Base-by-base conservation (phyloP, 2,797 vertebrate genomes). In the Danionella dracula region DNA sequence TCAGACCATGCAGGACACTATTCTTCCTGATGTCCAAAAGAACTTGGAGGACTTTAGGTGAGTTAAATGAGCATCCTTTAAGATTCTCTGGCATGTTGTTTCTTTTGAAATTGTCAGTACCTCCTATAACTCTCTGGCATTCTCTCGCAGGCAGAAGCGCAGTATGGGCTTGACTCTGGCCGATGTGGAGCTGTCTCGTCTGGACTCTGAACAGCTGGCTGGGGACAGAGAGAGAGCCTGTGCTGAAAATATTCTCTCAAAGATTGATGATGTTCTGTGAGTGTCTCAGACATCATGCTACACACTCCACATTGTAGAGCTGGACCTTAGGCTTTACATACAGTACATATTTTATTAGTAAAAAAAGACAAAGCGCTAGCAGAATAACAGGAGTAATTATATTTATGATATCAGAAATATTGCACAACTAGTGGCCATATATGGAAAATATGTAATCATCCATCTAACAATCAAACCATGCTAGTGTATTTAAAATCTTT, bases 21-120 rank as follows among this genome's bases (percentile, higher is more conserved):
- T 96, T 64, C 86, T 92, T 15, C 86, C 89, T n/a, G 95, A 99
- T 68, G 91, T 98, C 19, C 93, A 95, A 71, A 92, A 82, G 75
- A 91, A 96, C 73, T 90, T 99, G 41, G 95, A 99, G 57, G 96
- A 99, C 81, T 99, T 98, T 79, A 92, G 94, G 95, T 98, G 82
- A 82, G 64, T 21, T 8, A 29, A 19, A 10, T 11, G 5, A 4
- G 4, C 17, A 1, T 21, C 20, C 17, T 12, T 17, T 16, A 56
- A 13, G 19, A 15, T 27, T 44, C 15, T 19, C 27, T 11, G 41
- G 11, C 20, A 1, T 12, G 19, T 4, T 27, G 2, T 23, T 23
- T 5, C 53, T 2, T 3, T 16, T 44, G 19, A 37, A 7, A 65
- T 45, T 42, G 29, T 20, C 16, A 10, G 27, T 19, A 20, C 4